Percentiles rank a stretch among this genome's conserved stretches.
Conservation (phyloP, 1,140 invertebrate genomes). For the Pemphigus obesinymphae region DNA sequence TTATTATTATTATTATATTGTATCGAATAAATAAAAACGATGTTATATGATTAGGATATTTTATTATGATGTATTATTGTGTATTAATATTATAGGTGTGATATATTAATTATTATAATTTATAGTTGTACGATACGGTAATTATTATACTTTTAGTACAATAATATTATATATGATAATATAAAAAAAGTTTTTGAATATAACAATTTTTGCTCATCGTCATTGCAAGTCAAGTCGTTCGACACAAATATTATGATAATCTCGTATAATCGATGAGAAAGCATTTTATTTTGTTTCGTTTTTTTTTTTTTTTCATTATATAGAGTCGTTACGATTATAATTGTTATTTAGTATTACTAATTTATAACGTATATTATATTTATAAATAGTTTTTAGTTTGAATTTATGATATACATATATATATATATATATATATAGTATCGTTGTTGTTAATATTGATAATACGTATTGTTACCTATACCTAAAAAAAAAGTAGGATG, state of each 20-base stretch:
- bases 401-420: not conserved
- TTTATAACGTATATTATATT: not conserved
- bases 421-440: constrained; percentile 19
- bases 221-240: not conserved
- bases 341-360: constrained; percentile 19
- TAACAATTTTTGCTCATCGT: constrained; percentile 20
- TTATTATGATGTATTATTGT: too few relatives aligned
- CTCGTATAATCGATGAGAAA: not conserved
- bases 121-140: too few relatives aligned
- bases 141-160: too few relatives aligned
- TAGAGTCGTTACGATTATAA: not conserved
- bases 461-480: not conserved
- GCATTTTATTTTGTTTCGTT: not conserved
- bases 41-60: too few relatives aligned
- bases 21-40: too few relatives aligned
- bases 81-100: not conserved
- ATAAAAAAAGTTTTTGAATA: too few relatives aligned
- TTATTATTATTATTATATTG: too few relatives aligned
- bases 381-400: not conserved
- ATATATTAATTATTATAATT: too few relatives aligned
- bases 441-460: not conserved
- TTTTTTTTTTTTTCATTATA: not conserved
- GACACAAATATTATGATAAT: not conserved
- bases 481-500: constrained; percentile 3
- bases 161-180: too few relatives aligned